Evolutionary conservation across 1,140 invertebrate species (phyloP).

Genomic region (Macrotrachela quadricornifera): DNA sequence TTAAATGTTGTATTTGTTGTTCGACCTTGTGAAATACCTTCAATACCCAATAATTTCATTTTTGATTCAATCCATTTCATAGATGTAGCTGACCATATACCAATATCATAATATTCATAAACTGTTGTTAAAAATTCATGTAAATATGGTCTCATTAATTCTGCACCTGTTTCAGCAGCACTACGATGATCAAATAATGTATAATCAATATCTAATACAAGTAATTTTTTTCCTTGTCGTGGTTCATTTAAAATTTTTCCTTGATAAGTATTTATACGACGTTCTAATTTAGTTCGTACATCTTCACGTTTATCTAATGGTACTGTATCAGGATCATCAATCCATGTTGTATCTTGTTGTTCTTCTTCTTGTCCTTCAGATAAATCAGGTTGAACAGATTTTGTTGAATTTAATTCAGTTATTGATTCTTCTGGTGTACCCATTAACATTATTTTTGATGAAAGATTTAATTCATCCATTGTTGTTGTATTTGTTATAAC

Average conservation of each 20-base stretch:
- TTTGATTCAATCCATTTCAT: conserved; percentile 98
- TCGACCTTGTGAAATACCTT: too few relatives aligned
- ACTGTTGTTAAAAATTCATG: conserved; percentile 80
- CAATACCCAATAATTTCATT: conserved; percentile 70
- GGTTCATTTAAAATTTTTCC: conserved; percentile 58
- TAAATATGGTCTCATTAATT: conserved; percentile 78
- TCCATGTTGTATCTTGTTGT: not conserved
- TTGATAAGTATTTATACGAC: conserved; percentile 59
- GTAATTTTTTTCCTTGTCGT: conserved; percentile 57
- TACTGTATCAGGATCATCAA: conserved; percentile 39
- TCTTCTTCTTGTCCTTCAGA: too few relatives aligned
- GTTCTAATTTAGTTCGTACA: conserved; percentile 43
- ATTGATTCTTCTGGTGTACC: conserved; percentile 78
- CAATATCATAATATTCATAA: conserved; percentile 47
- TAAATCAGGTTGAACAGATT: conserved; percentile 50
- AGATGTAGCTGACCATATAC: conserved; percentile 58
- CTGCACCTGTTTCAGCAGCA: conserved; percentile 57
- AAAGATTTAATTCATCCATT: conserved; percentile 36
- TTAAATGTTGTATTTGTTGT: conserved; percentile 38
- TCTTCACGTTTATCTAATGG: conserved; percentile 15
- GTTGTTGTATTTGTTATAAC: not conserved
- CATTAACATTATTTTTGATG: conserved; percentile 89
- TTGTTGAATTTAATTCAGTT: conserved; percentile 38
- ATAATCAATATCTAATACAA: conserved; percentile 90
- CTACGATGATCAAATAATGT: conserved; percentile 81